These are phyloP conservation scores for Chrosomus eos DNA, from an alignment of 2,797 vertebrate species.

Conservation along the genomic window DNA sequence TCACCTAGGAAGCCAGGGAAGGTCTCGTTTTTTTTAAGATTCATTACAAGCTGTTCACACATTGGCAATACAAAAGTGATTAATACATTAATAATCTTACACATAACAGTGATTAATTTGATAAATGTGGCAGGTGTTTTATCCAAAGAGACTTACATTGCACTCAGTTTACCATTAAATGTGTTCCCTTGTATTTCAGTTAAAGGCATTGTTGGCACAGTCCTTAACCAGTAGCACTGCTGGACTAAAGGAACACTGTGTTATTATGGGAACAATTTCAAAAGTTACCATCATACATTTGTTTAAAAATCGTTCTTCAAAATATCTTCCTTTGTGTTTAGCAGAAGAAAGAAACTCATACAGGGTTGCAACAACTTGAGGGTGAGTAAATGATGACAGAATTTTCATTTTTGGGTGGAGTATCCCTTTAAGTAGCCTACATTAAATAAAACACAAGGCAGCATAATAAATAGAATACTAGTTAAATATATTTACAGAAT, in stretches of 20 bases:
- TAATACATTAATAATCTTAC: background rate
- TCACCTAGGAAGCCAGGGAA: background rate
- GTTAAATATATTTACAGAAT: too few species aligned
- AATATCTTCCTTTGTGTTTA: too few species aligned
- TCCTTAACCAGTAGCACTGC: background rate
- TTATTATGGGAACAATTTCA: background rate
- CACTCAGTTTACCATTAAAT: background rate
- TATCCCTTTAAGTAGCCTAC: too few species aligned
- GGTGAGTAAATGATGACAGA: too few species aligned
- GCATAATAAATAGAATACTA: background rate
- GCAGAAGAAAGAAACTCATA: too few species aligned
- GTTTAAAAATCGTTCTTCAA: too few species aligned
- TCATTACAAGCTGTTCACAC: background rate
- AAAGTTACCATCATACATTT: too few species aligned
- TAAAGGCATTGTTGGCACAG: background rate
- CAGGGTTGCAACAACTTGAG: too few species aligned
- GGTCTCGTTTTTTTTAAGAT: background rate
- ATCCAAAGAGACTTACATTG: background rate
- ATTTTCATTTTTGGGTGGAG: too few species aligned
- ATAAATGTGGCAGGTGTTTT: background rate
- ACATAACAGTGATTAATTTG: background rate
- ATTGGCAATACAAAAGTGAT: background rate
- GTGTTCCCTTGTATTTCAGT: background rate
- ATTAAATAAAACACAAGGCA: background rate
- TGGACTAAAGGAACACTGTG: background rate